phyloP scores from a whole-genome alignment of 2,888 invertebrate genomes.

The Nephrotoma appendiculata region DNA sequence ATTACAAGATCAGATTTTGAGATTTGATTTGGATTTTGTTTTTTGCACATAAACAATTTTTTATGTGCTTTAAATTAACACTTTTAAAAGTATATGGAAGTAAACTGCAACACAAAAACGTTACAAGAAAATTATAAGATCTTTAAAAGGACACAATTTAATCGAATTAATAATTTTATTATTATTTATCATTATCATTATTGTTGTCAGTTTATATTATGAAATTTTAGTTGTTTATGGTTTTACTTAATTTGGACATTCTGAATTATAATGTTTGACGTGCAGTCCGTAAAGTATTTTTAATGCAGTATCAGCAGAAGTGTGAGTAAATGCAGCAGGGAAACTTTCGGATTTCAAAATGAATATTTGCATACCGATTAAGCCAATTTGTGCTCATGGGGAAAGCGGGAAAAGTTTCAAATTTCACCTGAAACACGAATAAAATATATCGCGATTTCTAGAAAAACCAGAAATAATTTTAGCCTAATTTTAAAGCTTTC shows the following conservation, averaged over 20 bases:
- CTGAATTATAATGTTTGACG: not conserved
- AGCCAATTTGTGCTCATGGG: no score
- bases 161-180: not conserved
- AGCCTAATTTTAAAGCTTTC: no score
- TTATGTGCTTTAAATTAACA: not conserved
- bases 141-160: not conserved
- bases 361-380: no score
- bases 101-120: not conserved
- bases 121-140: not conserved
- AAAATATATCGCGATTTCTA: no score
- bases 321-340: no score
- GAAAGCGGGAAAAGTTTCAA: no score
- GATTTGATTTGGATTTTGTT: not conserved
- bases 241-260: not conserved
- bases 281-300: no score
- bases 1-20: not conserved
- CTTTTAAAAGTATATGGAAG: not conserved
- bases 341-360: no score
- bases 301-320: no score
- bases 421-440: no score
- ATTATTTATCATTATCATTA: not conserved
- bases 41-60: not conserved
- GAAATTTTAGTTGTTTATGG: not conserved
- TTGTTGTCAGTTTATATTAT: not conserved
- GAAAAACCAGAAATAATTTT: no score